Percentiles rank a stretch among this genome's conserved stretches.
Conservation (phyloP, 2,797 vertebrate species). For the Intellagama lesueurii region DNA sequence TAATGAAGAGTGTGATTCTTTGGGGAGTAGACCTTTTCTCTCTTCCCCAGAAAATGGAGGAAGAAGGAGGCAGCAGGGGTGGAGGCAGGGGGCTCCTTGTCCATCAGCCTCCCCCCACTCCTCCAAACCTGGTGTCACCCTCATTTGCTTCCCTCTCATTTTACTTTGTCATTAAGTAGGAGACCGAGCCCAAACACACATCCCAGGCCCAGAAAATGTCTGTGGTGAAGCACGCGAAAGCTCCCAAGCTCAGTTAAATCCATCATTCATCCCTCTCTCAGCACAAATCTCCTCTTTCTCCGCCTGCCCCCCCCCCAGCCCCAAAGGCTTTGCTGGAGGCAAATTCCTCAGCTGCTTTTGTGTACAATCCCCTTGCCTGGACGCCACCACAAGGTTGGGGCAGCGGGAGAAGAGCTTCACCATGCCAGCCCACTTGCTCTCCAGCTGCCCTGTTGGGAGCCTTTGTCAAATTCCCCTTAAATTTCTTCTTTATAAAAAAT, state of each 20-base stretch:
- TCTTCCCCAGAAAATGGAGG: constrained; percentile 8
- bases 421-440: constrained; percentile 4
- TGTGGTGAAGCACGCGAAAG: neutral
- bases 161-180: neutral
- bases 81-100: neutral
- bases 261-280: neutral
- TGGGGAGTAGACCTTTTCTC: constrained; percentile 62
- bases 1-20: constrained; percentile 65
- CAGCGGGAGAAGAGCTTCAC: neutral
- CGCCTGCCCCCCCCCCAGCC: neutral
- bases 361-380: neutral
- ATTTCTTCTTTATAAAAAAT: neutral
- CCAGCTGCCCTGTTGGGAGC: neutral
- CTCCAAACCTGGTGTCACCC: neutral
- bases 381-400: neutral
- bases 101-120: neutral
- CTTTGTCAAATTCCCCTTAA: neutral
- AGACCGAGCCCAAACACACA: neutral
- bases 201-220: neutral
- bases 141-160: neutral
- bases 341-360: constrained; percentile 17
- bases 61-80: neutral
- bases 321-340: neutral
- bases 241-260: neutral
- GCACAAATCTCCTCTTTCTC: too few relatives aligned